phyloP scores from a whole-genome alignment of 2,797 vertebrate genomes.

The Mormyrops attenuatus region DNA sequence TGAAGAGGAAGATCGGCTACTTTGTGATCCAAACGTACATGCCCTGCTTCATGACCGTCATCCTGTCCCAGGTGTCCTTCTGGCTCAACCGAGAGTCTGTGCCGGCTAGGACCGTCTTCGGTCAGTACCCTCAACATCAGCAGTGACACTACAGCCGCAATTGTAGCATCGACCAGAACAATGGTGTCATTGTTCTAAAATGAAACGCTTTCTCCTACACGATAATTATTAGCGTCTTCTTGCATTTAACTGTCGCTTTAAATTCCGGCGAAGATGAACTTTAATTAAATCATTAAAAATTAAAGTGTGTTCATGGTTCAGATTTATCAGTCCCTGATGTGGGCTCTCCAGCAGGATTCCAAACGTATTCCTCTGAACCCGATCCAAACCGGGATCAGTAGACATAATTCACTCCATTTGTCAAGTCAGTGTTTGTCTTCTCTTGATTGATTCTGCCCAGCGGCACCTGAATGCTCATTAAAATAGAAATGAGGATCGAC shows the following conservation, averaged over 20 bases:
- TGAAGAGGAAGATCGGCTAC: slow-evolving; percentile 98
- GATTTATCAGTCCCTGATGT: not conserved
- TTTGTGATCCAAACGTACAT: slow-evolving; percentile 98
- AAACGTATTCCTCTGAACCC: not conserved
- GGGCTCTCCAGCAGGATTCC: not conserved
- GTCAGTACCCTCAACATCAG: slow-evolving; percentile 61
- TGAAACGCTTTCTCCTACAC: not conserved
- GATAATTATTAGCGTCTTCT: not conserved
- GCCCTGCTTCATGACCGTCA: slow-evolving; percentile 98
- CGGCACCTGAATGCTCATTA: slow-evolving; percentile 25
- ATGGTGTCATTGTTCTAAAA: not conserved
- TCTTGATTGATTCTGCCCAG: slow-evolving; percentile 28
- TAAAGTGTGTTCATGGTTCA: not conserved
- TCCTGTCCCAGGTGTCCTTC: slow-evolving; percentile 94
- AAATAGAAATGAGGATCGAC: slow-evolving; percentile 38
- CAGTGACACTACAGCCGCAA: not conserved
- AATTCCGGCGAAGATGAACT: not conserved
- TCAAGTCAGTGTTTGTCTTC: not conserved
- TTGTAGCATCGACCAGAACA: not conserved
- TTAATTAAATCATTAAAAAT: not conserved
- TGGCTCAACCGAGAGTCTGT: slow-evolving; percentile 98
- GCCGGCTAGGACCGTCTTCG: slow-evolving; percentile 92
- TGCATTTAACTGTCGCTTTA: not conserved
- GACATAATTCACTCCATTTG: not conserved
- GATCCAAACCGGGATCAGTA: not conserved